Evolutionary conservation across 2,797 vertebrate species (phyloP), one percentile per base, ranked within the genome.

Genomic region (Pogonophryne albipinna): DNA sequence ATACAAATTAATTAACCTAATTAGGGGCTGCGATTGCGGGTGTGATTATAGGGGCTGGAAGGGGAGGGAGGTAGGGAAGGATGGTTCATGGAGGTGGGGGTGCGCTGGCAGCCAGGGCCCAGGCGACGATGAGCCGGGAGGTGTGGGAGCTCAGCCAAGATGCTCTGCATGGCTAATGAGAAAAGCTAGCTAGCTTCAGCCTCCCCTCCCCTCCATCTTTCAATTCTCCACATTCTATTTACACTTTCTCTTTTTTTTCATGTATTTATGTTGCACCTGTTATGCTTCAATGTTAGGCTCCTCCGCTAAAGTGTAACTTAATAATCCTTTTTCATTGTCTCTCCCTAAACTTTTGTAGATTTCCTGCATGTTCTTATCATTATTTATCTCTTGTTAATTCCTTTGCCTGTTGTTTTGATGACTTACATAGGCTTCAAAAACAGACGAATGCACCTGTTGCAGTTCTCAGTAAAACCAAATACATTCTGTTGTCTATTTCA

Each of bases 1-100:
- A 98, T 98, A 98, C 97, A 98, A 98, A 99, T 99, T 99, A 99
- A 99, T 99, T 99, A 99, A 99, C 97, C 97, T 99, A 99, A 99
- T 99, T 99, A 99, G 97, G 97, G 97, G 95, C 97, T 98, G 97
- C 98, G 98, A 99, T 99, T 99, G 97, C 97, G 96, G 97, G 96
- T 97, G 96, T 98, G 97, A 99, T 99, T 99, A 94, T 93, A 91
- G 91, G 92, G 93, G 92, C 90, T 90, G 89, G 87, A 84, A 86
- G 88, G 83, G 89, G 86, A 83, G 82, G 88, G 75, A 78, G 77
- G 61, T 71, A 74, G 76, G 61, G 74, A 86, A 88, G 82, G 83
- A 81, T 74, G 83, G 81, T 72, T 90, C 68, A 50, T 67, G 80
- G 78, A 77, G 78, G 84, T 83, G 91, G 97, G 96, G 96, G 92